phyloP scores from a whole-genome alignment of 2,888 invertebrate genomes.

The Microctonus hyperodae region DNA sequence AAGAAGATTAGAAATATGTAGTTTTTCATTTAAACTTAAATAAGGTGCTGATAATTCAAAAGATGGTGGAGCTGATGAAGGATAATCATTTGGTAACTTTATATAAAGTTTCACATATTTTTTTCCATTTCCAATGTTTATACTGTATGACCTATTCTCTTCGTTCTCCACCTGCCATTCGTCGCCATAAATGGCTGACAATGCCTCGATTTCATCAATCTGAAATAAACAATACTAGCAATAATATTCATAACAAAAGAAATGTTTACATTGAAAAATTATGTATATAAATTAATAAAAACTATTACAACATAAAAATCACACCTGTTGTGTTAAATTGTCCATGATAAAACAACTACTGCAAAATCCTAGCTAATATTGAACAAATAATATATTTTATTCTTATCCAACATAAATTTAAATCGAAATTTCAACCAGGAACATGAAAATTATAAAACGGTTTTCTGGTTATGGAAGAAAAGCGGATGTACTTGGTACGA shows the following conservation, averaged over 20 bases:
- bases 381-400: no score
- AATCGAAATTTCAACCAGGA: not conserved
- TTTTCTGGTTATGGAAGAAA: no score
- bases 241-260: slow-evolving; percentile 22
- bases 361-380: no score
- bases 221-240: slow-evolving; percentile 44
- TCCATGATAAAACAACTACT: slow-evolving; percentile 13
- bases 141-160: slow-evolving; percentile 68
- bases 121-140: slow-evolving; percentile 66
- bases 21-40: slow-evolving; percentile 70
- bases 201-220: slow-evolving; percentile 76
- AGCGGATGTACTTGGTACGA: not conserved
- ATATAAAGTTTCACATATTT: slow-evolving; percentile 69
- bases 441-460: not conserved
- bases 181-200: slow-evolving; percentile 75
- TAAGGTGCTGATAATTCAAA: slow-evolving; percentile 78
- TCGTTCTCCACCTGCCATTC: slow-evolving; percentile 73
- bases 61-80: slow-evolving; percentile 70
- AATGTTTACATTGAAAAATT: no score
- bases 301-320: not conserved
- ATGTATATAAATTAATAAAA: no score
- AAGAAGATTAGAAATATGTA: slow-evolving; percentile 66
- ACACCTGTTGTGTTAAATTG: slow-evolving; percentile 17
- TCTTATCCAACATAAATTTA: no score
- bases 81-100: slow-evolving; percentile 72